Conservation (phyloP, 2,113 vertebrate genomes). For the Actenoides hombroni region DNA sequence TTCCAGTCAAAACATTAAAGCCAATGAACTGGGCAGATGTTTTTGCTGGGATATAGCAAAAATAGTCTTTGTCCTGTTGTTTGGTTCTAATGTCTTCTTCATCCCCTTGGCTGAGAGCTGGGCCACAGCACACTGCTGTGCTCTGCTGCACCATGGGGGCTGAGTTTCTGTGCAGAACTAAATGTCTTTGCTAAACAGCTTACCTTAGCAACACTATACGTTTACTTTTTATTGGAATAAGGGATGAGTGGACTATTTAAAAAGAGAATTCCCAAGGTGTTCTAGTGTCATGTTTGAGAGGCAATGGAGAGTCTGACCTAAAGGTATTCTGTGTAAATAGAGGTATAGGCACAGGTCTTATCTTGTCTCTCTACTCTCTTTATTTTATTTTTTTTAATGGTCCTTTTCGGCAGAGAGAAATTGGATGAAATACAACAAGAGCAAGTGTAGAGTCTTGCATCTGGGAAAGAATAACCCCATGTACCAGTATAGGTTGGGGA, state of each 20-base stretch:
- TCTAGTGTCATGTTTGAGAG: constrained; percentile 44
- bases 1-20: neutral
- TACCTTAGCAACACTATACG: neutral
- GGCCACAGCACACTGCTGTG: neutral
- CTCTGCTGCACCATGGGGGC: neutral
- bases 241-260: neutral
- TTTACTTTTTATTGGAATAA: neutral
- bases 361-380: neutral
- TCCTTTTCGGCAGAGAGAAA: no score
- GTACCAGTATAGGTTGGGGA: no score
- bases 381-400: neutral
- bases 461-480: no score
- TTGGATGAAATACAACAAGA: no score
- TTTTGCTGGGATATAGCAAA: neutral
- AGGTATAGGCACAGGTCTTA: neutral
- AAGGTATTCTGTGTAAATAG: constrained; percentile 43
- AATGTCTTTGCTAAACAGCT: neutral
- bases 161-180: neutral
- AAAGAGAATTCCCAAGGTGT: neutral
- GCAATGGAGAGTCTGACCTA: neutral
- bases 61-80: neutral
- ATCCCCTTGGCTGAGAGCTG: neutral
- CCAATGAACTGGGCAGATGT: neutral
- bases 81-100: neutral
- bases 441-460: no score